Conservation (phyloP, 1,140 invertebrate genomes). For the Meloidogyne floridensis region DNA sequence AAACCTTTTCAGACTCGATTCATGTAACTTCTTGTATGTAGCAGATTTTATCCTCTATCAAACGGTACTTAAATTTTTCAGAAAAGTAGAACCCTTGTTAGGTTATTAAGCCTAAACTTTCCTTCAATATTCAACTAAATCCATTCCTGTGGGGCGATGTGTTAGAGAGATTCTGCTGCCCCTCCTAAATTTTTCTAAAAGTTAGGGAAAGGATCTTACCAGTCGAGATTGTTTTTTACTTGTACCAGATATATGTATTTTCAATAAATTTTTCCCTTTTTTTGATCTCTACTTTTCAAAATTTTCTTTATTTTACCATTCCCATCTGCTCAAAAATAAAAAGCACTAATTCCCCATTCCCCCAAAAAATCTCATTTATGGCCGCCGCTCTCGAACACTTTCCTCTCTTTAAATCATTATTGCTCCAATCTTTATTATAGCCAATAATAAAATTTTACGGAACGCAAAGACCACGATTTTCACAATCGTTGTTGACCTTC, state of each 20-base stretch:
- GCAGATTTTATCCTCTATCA: no score
- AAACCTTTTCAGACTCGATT: no score
- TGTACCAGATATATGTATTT: not conserved
- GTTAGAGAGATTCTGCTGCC: no score
- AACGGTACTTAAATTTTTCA: no score
- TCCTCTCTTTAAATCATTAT: not conserved
- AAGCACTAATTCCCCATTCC: not conserved
- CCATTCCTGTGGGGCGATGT: no score
- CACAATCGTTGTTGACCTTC: not conserved
- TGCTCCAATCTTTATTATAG: not conserved
- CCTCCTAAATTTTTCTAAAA: no score
- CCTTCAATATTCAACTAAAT: no score
- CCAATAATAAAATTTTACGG: not conserved
- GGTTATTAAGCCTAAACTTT: no score
- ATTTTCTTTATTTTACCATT: not conserved
- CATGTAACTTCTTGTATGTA: no score
- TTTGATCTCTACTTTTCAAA: not conserved
- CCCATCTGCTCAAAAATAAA: not conserved
- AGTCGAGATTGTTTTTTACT: no score
- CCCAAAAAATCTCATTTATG: constrained; percentile 6
- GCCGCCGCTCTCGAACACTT: constrained; percentile 5
- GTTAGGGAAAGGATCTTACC: no score
- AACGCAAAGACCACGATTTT: not conserved
- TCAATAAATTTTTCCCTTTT: not conserved
- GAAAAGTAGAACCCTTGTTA: no score